Evolutionary conservation across 2,113 vertebrate genomes (phyloP), one percentile per base, ranked within the genome.

Genomic region (Hirundichthys speculiger): DNA sequence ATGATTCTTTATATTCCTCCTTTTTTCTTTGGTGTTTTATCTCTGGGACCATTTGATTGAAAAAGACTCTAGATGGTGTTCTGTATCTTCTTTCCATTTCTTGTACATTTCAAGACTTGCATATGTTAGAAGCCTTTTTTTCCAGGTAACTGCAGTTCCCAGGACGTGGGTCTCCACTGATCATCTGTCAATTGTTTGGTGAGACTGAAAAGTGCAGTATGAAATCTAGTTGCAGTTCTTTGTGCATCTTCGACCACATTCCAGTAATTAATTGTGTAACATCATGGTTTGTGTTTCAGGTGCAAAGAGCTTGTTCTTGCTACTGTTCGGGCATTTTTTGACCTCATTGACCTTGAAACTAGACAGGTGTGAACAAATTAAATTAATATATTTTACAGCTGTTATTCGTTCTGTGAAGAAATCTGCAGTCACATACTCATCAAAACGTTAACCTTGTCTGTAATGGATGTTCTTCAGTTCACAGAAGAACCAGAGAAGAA

Each of bases 101-200:
- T 9, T 34, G 7, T 27, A 27, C 25, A 27, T 27, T 4, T 4
- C 6, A 27, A 27, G 6, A 6, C 6, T 27, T 27, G n/a, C n/a
- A n/a, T n/a, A n/a, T n/a, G n/a, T n/a, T n/a, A n/a, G 40, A 15
- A 13, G 39, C 0, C 69, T 48, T 16, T 55, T 15, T 50, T 2
- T 42, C 67, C 61, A 99, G 97, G 97, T 87, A 20, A 96, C 97
- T 54, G 95, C 95, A 52, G 94, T 99, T 69, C 97, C 97, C 76
- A 92, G 94, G 84, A 94, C 94, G 0, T 99, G 97, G 97, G 94
- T 95, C 43, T 99, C 97, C 73, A 98, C 96, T 50, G 97, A 99
- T 64, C 97, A 99, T 53, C 94, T 99, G 53, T 98, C 96, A 60
- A 98, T 99, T 41, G 97, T 99, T 52, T 99, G 97, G 97, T 98